These are phyloP conservation scores for Huso huso DNA, from an alignment of 2,797 vertebrate genomes.

Conservation along the genomic window DNA sequence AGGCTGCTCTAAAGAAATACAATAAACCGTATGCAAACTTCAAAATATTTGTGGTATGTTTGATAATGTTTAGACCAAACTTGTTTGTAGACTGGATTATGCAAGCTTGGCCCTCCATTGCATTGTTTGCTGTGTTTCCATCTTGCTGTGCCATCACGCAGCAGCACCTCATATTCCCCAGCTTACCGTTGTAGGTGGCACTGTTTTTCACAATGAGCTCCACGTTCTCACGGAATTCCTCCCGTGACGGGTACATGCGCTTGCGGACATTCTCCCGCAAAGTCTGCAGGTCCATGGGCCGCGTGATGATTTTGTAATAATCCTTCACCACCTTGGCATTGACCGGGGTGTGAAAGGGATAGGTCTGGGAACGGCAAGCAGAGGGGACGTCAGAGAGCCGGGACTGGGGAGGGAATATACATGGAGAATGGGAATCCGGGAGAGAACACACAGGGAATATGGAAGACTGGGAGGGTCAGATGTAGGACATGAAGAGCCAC, in stretches of 20 bases:
- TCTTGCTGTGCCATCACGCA: neutral
- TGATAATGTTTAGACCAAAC: neutral
- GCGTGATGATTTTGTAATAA: conserved; percentile 96
- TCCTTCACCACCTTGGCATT: conserved; percentile 96
- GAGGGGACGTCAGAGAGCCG: too few species aligned
- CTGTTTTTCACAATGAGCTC: conserved; percentile 94
- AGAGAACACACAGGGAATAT: too few species aligned
- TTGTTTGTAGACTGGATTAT: neutral
- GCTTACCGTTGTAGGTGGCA: conserved; percentile 86
- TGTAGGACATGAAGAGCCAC: too few species aligned
- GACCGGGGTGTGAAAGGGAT: conserved; percentile 94
- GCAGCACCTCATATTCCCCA: neutral
- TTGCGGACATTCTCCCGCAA: conserved; percentile 92
- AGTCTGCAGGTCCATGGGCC: conserved; percentile 95
- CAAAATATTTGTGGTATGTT: too few species aligned
- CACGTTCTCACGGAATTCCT: conserved; percentile 90
- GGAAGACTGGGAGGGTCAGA: too few species aligned
- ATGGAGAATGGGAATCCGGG: too few species aligned
- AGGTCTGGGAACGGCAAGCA: conserved; percentile 60
- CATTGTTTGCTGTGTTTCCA: neutral
- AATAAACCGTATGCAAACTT: too few species aligned
- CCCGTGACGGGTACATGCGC: conserved; percentile 85
- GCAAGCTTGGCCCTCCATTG: neutral
- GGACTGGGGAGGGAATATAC: too few species aligned
- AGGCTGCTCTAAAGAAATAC: too few species aligned